Conservation (phyloP, 1,140 invertebrate species). For the Triops longicaudatus region DNA sequence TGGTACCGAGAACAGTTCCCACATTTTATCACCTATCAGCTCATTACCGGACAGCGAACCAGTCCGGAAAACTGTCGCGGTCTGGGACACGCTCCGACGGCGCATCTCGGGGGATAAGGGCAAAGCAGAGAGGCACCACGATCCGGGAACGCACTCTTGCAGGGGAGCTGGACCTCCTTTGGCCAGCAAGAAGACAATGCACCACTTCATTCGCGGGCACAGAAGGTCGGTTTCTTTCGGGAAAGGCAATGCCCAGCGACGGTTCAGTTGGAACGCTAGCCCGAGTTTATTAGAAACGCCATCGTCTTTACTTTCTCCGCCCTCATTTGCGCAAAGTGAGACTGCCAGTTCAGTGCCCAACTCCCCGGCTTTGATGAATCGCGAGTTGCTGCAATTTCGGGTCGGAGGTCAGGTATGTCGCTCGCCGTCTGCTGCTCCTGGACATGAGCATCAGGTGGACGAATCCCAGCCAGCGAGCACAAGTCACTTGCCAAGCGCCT, state of each 20-base stretch:
- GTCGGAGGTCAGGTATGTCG: not conserved
- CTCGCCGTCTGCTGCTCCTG: not conserved
- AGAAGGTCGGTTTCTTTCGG: constrained; percentile 25
- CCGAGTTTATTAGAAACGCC: not conserved
- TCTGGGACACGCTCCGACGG: constrained; percentile 18
- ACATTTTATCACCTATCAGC: not conserved
- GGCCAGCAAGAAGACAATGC: not conserved
- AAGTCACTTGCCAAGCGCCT: constrained; percentile 34
- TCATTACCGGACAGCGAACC: constrained; percentile 18
- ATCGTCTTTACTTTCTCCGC: not conserved
- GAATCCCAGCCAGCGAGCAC: constrained; percentile 36
- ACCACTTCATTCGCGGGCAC: constrained; percentile 22
- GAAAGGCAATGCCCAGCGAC: not conserved
- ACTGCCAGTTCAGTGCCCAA: not conserved
- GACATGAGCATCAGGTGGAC: constrained; percentile 41
- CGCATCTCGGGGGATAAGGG: not conserved
- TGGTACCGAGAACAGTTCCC: constrained; percentile 2
- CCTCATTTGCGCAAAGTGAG: not conserved
- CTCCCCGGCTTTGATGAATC: not conserved
- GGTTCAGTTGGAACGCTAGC: not conserved
- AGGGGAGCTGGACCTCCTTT: not conserved
- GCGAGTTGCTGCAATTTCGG: not conserved
- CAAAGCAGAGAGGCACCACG: not conserved
- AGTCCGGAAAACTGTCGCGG: constrained; percentile 1
- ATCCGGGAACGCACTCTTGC: not conserved